Percentiles rank a stretch among this genome's conserved stretches.
Conservation (phyloP, 1,140 invertebrate species). For the Heliothis virescens region DNA sequence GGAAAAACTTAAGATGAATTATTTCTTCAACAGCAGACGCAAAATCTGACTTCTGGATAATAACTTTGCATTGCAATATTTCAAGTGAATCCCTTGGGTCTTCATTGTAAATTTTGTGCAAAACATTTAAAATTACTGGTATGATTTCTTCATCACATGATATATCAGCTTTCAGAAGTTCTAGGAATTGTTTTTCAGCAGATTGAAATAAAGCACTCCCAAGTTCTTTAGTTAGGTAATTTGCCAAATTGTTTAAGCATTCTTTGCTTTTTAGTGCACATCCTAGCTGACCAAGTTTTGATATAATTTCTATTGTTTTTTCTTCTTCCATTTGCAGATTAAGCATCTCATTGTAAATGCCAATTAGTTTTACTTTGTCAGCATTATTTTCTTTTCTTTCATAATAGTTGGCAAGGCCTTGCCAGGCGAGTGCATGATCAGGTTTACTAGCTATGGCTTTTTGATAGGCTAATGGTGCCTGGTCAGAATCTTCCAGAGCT, state of each 20-base stretch:
- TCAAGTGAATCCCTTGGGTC: conserved; percentile 66
- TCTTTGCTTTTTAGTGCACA: conserved; percentile 65
- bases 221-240: conserved; percentile 61
- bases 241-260: conserved; percentile 58
- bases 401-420: conserved; percentile 92
- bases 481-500: conserved; percentile 90
- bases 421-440: conserved; percentile 91
- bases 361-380: conserved; percentile 86
- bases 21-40: conserved; percentile 67
- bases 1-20: conserved; percentile 67
- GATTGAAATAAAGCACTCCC: conserved; percentile 56
- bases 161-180: conserved; percentile 68
- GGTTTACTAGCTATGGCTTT: conserved; percentile 90
- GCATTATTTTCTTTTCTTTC: conserved; percentile 87
- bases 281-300: conserved; percentile 70
- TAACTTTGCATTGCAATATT: conserved; percentile 59
- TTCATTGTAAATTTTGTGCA: conserved; percentile 59
- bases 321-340: conserved; percentile 85
- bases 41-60: conserved; percentile 65
- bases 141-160: conserved; percentile 65
- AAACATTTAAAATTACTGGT: conserved; percentile 55
- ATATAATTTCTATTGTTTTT: conserved; percentile 72
- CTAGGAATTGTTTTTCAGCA: conserved; percentile 68
- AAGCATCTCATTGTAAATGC: conserved; percentile 89
- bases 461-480: conserved; percentile 89